phyloP scores from a whole-genome alignment of 1,140 invertebrate genomes.

The Drosophila virilis region DNA sequence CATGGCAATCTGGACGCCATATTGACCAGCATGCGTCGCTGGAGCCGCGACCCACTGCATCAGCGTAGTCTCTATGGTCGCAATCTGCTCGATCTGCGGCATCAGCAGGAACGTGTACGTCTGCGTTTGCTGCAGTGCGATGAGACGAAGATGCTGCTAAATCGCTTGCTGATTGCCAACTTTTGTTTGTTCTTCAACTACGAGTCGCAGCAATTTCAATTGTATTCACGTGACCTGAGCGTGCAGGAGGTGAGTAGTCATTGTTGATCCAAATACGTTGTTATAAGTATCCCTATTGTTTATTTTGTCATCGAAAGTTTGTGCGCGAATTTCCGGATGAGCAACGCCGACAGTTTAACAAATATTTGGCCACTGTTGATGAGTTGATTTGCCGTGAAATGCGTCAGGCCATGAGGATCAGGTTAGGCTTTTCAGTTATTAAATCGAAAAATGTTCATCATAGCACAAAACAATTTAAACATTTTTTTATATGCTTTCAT shows the following conservation, averaged over 20 bases:
- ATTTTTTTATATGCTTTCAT: too few species aligned
- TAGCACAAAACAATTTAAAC: slow-evolving; percentile 9
- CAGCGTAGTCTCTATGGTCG: slow-evolving; percentile 86
- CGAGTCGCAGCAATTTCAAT: slow-evolving; percentile 65
- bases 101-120: slow-evolving; percentile 85
- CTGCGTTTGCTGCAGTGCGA: slow-evolving; percentile 84
- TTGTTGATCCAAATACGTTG: background rate
- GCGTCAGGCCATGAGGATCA: slow-evolving; percentile 73
- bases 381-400: slow-evolving; percentile 69
- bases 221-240: slow-evolving; percentile 64
- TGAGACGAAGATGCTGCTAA: slow-evolving; percentile 86
- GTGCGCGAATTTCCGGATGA: slow-evolving; percentile 69
- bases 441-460: background rate
- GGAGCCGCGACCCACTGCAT: slow-evolving; percentile 87
- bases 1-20: slow-evolving; percentile 85
- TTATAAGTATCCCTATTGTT: slow-evolving; percentile 28
- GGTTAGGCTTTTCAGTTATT: slow-evolving; percentile 42
- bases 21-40: slow-evolving; percentile 85
- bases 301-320: slow-evolving; percentile 53
- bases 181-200: slow-evolving; percentile 86
- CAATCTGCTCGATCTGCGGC: slow-evolving; percentile 86
- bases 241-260: slow-evolving; percentile 65
- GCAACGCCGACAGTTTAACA: slow-evolving; percentile 66
- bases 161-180: slow-evolving; percentile 87
- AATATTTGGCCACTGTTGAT: slow-evolving; percentile 73